Evolutionary conservation across 1,140 invertebrate genomes (phyloP).

Genomic region (Homarus americanus): DNA sequence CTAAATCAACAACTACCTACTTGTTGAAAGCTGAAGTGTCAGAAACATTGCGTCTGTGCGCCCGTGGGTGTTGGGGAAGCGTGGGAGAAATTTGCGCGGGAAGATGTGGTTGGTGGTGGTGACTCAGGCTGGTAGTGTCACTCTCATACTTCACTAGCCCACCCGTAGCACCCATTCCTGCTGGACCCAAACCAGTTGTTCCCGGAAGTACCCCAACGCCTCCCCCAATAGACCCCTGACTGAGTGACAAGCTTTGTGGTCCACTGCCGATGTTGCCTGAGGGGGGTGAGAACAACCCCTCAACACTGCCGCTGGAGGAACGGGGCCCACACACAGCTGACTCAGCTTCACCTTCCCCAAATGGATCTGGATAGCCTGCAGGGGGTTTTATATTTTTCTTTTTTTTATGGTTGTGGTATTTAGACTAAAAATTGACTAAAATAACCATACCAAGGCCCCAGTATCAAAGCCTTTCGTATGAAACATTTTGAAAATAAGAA

Average conservation of each 20-base stretch:
- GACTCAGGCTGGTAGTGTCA: slow-evolving; percentile 78
- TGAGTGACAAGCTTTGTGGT: slow-evolving; percentile 59
- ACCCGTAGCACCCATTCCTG: neutral
- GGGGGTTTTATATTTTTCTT: neutral
- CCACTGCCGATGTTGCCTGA: slow-evolving; percentile 36
- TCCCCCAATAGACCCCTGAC: slow-evolving; percentile 66
- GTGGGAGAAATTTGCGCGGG: slow-evolving; percentile 77
- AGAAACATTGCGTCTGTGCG: slow-evolving; percentile 86
- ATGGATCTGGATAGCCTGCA: slow-evolving; percentile 82
- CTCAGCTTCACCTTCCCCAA: slow-evolving; percentile 79
- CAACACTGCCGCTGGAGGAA: slow-evolving; percentile 43
- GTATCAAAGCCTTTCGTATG: no score
- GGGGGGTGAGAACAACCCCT: slow-evolving; percentile 55
- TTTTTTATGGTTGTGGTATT: no score
- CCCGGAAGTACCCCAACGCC: neutral
- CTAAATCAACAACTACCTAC: slow-evolving; percentile 79
- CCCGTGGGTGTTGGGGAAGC: slow-evolving; percentile 77
- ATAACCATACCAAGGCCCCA: no score
- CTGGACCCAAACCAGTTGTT: neutral
- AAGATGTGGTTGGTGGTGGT: slow-evolving; percentile 79
- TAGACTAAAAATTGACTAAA: no score
- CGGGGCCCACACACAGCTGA: slow-evolving; percentile 77
- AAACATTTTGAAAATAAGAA: no score
- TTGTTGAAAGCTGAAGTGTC: slow-evolving; percentile 92
- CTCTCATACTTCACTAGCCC: slow-evolving; percentile 62